A percentile compares a stretch with the other conserved stretches of the same genome.
Evolutionary conservation across 2,113 vertebrate species (phyloP).

Genomic region (Otocyon megalotis): DNA sequence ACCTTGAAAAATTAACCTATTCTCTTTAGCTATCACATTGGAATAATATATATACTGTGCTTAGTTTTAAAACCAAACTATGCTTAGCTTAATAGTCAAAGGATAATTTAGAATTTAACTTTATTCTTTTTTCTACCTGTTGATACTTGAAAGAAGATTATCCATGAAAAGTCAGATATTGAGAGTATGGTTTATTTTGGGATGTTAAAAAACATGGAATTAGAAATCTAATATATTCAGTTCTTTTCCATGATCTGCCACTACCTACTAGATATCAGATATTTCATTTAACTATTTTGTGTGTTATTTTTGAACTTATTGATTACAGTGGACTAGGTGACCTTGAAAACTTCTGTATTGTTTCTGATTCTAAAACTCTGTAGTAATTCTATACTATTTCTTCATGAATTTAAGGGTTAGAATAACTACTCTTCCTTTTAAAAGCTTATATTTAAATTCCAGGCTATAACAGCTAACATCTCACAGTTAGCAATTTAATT

Average conservation of each 20-base stretch:
- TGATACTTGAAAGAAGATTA: background rate
- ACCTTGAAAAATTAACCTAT: background rate
- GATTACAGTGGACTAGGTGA: background rate
- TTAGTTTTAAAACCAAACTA: background rate
- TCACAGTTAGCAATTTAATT: conserved; percentile 35
- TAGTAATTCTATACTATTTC: background rate
- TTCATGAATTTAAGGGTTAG: background rate
- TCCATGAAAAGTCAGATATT: background rate
- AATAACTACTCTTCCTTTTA: background rate
- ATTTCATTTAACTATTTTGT: background rate
- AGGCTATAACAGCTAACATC: background rate
- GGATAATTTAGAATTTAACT: background rate
- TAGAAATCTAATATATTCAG: background rate
- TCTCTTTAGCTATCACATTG: background rate
- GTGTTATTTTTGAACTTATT: background rate
- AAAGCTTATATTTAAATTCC: background rate
- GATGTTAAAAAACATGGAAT: background rate
- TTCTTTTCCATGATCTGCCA: background rate
- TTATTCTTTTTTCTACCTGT: conserved; percentile 13
- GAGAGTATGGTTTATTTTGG: background rate
- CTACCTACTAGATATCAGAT: background rate
- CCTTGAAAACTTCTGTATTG: background rate
- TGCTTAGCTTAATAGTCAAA: background rate
- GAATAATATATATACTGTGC: background rate
- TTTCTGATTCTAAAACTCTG: conserved; percentile 1